Conservation (phyloP, 1,140 invertebrate genomes). For the Cotesia glomerata region DNA sequence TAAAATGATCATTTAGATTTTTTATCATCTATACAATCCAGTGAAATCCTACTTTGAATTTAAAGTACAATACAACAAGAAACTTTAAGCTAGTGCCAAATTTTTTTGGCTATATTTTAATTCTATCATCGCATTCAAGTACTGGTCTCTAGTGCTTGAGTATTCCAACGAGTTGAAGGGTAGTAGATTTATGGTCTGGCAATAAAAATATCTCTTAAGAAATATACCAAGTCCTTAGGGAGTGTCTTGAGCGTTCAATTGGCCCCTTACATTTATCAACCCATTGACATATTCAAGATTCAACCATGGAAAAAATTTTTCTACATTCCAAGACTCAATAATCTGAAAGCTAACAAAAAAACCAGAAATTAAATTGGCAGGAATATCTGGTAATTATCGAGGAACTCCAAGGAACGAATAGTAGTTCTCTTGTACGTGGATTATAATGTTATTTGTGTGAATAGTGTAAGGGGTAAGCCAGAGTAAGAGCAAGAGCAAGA, state of each 20-base stretch:
- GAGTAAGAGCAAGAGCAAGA: background rate
- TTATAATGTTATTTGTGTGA: conserved; percentile 18
- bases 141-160: background rate
- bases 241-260: conserved; percentile 8
- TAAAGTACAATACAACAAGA: background rate
- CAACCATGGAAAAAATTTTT: background rate
- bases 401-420: background rate
- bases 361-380: background rate
- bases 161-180: background rate
- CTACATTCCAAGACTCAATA: background rate
- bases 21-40: no score
- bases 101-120: background rate
- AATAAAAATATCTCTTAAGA: conserved; percentile 11
- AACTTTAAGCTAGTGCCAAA: background rate
- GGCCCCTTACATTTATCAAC: conserved; percentile 4
- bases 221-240: background rate
- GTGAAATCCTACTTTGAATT: no score
- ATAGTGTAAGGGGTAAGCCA: conserved; percentile 1
- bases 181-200: conserved; percentile 8
- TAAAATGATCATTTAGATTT: no score
- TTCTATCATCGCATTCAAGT: background rate
- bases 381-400: conserved; percentile 1
- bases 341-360: background rate
- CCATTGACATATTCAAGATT: background rate
- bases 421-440: background rate